Evolutionary conservation across 2,797 vertebrate species (phyloP), one percentile per base, ranked within the genome.

Genomic region (Gambusia yucatana): DNA sequence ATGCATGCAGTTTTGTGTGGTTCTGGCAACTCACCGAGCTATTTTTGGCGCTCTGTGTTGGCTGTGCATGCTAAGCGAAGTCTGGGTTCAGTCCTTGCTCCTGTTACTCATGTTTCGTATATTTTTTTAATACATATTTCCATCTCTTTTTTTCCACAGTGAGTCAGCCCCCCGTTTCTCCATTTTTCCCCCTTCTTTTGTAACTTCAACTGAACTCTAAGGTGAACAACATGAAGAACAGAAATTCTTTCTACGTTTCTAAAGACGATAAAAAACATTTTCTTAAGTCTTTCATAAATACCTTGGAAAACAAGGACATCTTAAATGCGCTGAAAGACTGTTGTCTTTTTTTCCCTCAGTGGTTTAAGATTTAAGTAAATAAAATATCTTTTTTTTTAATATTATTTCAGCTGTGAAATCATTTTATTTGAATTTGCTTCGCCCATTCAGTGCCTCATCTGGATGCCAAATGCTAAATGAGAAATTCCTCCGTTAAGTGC

Each of bases 41-140:
- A 87, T 89, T 92, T 89, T 84, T 88, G 89, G 87, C 73, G 17
- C 63, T 59, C 67, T 39, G 72, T 82, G 88, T 89, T 76, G 82
- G 82, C 77, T 75, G 83, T 74, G 76, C 78, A 79, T 67, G 82
- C 72, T 55, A 72, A 85, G 86, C 41, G 77, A 86, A 86, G 86
- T 87, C 88, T 88, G 87, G 77, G 79, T 89, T 79, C 41, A 78
- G 25, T 86, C 82, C 46, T 28, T 78, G 47, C 79, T 73, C 48
- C 83, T 30, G 30, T 74, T 77, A 86, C 87, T 91, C 84, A 67
- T 59, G 84, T 91, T 88, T 87, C 87, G 83, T 79, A 77, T 73
- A 33, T 61, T 52, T 70, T 48, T 69, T 63, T 44, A 72, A 65
- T 11, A 41, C 30, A 8, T 73, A 16, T 82, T 75, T 76, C 76